Percentiles rank a stretch among this genome's conserved stretches.
Evolutionary conservation across 2,113 vertebrate genomes (phyloP).

Genomic region (Tychaedon coryphoeus): DNA sequence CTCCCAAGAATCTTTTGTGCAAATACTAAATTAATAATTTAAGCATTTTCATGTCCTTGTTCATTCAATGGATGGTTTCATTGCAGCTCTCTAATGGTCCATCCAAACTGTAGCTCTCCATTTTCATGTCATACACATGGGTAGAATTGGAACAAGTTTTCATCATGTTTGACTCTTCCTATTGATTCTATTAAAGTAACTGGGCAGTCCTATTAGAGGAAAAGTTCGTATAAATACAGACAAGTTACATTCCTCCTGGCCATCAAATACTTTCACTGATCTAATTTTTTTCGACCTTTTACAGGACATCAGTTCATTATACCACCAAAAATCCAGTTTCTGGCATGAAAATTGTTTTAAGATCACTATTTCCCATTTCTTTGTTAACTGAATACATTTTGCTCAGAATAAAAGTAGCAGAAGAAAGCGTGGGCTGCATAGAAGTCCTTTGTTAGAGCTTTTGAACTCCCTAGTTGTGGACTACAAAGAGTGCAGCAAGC

Average conservation of each 20-base stretch:
- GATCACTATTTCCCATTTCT: constrained; percentile 76
- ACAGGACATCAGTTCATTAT: constrained; percentile 76
- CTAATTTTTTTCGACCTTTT: constrained; percentile 75
- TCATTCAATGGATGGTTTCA: background rate
- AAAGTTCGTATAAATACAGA: constrained; percentile 61
- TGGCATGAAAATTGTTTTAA: constrained; percentile 79
- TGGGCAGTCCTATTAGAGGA: constrained; percentile 38
- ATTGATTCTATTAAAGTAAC: constrained; percentile 59
- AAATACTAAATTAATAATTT: constrained; percentile 5
- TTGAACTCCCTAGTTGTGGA: constrained; percentile 79
- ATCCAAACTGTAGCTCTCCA: background rate
- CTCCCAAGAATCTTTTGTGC: background rate
- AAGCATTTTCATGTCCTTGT: background rate
- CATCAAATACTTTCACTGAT: constrained; percentile 65
- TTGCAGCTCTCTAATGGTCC: background rate
- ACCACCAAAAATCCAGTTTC: constrained; percentile 73
- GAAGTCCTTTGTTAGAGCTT: constrained; percentile 80
- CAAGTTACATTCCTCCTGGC: constrained; percentile 59
- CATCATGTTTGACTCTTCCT: constrained; percentile 6
- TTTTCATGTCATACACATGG: background rate
- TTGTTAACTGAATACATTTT: constrained; percentile 79
- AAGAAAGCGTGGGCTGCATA: constrained; percentile 75
- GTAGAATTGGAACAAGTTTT: constrained; percentile 23
- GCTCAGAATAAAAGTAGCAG: constrained; percentile 77
- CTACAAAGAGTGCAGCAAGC: constrained; percentile 74